These are phyloP conservation scores for Lucifuga dentata DNA, from an alignment of 2,113 vertebrate genomes.

Conservation along the genomic window DNA sequence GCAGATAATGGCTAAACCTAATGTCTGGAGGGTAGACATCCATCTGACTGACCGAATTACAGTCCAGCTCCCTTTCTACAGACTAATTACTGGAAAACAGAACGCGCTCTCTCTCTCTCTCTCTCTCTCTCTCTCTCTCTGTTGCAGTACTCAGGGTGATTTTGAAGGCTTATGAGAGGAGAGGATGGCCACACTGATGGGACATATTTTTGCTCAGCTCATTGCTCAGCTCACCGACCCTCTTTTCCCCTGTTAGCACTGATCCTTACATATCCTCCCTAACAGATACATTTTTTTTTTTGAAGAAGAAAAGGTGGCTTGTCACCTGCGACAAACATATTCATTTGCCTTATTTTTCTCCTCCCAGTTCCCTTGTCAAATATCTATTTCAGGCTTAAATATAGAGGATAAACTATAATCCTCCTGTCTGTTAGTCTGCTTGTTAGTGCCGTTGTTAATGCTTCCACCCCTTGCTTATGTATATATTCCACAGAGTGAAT, in stretches of 20 bases:
- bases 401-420: conserved; percentile 40
- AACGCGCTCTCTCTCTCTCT: conserved; percentile 48
- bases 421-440: conserved; percentile 21
- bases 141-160: conserved; percentile 48
- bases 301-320: background rate
- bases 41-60: conserved; percentile 79
- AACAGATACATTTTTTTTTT: conserved; percentile 31
- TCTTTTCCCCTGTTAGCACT: conserved; percentile 59
- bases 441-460: conserved; percentile 41
- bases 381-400: conserved; percentile 47
- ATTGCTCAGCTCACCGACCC: conserved; percentile 63
- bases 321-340: conserved; percentile 45
- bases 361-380: conserved; percentile 28
- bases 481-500: conserved; percentile 18
- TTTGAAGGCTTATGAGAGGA: conserved; percentile 58
- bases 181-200: conserved; percentile 53
- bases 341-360: conserved; percentile 56
- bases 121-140: conserved; percentile 42
- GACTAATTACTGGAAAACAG: conserved; percentile 78
- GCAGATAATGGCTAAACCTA: conserved; percentile 78
- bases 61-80: conserved; percentile 70
- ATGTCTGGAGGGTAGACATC: conserved; percentile 79
- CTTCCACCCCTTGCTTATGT: conserved; percentile 18
- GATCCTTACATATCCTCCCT: conserved; percentile 41
- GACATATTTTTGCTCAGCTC: conserved; percentile 49